These are phyloP conservation scores for Sebastes baramenuke DNA, from an alignment of 2,797 vertebrate species.

Conservation along the genomic window DNA sequence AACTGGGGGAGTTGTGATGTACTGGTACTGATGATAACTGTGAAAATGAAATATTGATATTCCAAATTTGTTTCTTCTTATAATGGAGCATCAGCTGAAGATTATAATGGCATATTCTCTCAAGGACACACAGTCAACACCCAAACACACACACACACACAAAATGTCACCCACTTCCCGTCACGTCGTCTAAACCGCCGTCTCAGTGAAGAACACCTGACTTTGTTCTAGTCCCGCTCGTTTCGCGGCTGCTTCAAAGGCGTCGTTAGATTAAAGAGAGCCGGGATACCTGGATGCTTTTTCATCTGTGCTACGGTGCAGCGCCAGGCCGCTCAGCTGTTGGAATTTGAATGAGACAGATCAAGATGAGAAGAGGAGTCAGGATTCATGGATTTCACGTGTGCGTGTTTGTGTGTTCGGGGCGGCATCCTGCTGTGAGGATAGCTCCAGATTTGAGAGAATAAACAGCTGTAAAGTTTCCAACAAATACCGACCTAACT, in stretches of 20 bases:
- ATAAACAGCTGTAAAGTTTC: constrained; percentile 7
- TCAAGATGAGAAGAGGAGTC: constrained; percentile 38
- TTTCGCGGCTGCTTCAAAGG: constrained; percentile 66
- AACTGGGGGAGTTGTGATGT: background rate
- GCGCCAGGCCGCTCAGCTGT: constrained; percentile 17
- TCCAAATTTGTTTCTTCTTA: background rate
- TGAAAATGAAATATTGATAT: background rate
- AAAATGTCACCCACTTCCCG: constrained; percentile 20
- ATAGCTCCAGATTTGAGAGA: background rate
- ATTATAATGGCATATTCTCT: background rate
- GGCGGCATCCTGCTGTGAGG: constrained; percentile 8
- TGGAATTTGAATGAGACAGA: constrained; percentile 66
- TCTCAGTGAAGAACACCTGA: constrained; percentile 46
- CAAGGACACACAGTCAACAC: constrained; percentile 1
- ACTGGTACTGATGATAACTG: rapidly evolving
- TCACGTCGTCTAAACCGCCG: constrained; percentile 20
- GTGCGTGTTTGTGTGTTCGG: background rate
- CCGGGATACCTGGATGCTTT: constrained; percentile 8
- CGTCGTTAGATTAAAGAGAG: constrained; percentile 63
- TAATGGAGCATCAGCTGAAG: background rate
- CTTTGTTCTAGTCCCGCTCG: constrained; percentile 54
- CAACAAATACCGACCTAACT: background rate
- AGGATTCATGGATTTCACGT: constrained; percentile 3
- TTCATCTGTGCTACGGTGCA: constrained; percentile 35
- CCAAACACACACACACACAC: background rate